Percentiles rank a stretch among this genome's conserved stretches.
These are phyloP conservation scores for Eubucco bourcierii DNA, from an alignment of 2,113 vertebrate genomes.

Conservation along the genomic window DNA sequence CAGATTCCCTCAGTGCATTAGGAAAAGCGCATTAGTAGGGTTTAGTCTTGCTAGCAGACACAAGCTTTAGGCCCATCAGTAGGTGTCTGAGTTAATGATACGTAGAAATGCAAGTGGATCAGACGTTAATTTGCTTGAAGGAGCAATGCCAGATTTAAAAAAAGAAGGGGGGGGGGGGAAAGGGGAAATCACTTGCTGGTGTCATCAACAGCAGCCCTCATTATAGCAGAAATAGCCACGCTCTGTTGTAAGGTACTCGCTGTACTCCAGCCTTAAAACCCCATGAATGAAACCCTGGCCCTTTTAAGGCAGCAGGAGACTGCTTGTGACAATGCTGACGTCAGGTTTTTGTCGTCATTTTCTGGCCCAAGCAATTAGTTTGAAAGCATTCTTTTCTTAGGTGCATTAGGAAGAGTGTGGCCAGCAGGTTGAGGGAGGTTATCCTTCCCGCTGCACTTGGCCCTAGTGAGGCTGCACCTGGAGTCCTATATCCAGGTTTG, in stretches of 20 bases:
- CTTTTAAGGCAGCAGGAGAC: not conserved
- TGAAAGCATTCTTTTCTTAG: not conserved
- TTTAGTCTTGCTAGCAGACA: slow-evolving; percentile 40
- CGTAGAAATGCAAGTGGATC: slow-evolving; percentile 20
- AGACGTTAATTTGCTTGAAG: slow-evolving; percentile 14
- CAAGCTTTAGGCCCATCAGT: not conserved
- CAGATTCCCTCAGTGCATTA: not conserved
- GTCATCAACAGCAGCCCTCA: not conserved
- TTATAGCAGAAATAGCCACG: not conserved
- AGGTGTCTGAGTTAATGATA: slow-evolving; percentile 39
- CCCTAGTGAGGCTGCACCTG: too few species aligned
- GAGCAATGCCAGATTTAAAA: not conserved
- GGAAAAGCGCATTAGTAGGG: slow-evolving; percentile 25
- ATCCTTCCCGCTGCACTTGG: too few species aligned
- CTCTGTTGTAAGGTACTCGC: not conserved
- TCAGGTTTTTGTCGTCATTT: not conserved
- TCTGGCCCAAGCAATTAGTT: not conserved
- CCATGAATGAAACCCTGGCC: fast-evolving
- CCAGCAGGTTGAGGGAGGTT: too few species aligned
- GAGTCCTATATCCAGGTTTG: too few species aligned
- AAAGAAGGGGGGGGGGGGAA: too few species aligned
- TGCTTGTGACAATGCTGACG: not conserved
- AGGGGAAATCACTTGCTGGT: not conserved
- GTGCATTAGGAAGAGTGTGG: too few species aligned
- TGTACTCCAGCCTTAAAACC: not conserved